Conservation (phyloP, 2,113 vertebrate species). For the Edolisoma coerulescens region DNA sequence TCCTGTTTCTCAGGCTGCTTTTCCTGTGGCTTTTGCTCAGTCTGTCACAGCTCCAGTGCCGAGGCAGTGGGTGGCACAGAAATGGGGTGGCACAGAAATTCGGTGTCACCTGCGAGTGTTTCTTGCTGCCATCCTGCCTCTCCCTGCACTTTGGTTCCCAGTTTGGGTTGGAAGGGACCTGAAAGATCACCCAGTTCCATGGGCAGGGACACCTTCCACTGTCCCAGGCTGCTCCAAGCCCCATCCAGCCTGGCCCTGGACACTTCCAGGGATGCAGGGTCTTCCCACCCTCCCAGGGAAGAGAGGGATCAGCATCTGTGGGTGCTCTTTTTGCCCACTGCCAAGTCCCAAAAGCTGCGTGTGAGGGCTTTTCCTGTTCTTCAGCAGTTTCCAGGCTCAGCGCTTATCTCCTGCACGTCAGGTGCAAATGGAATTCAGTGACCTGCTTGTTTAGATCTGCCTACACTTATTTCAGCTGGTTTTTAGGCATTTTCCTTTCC, state of each 20-base stretch:
- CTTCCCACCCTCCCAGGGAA: neutral
- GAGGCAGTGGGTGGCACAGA: neutral
- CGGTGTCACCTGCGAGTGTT: neutral
- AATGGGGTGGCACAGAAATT: neutral
- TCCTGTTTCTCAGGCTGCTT: neutral
- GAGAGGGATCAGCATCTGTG: neutral
- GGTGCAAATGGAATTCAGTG: neutral
- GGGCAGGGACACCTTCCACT: neutral
- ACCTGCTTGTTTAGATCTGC: neutral
- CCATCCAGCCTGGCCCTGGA: fast-evolving
- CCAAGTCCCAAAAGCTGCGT: fast-evolving
- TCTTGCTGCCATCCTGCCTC: neutral
- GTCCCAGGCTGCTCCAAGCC: neutral
- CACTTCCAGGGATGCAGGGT: neutral
- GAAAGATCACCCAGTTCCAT: neutral
- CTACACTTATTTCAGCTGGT: neutral
- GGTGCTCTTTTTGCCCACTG: fast-evolving
- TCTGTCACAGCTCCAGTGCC: neutral
- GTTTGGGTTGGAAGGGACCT: neutral
- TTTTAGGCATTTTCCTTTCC: neutral
- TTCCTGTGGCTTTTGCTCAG: neutral
- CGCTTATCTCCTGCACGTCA: neutral
- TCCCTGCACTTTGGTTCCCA: neutral
- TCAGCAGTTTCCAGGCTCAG: neutral
- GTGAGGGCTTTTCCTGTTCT: neutral